Percentiles rank a stretch among this genome's conserved stretches.
phyloP scores from a whole-genome alignment of 2,888 invertebrate species.

The Salpingus planirostris region DNA sequence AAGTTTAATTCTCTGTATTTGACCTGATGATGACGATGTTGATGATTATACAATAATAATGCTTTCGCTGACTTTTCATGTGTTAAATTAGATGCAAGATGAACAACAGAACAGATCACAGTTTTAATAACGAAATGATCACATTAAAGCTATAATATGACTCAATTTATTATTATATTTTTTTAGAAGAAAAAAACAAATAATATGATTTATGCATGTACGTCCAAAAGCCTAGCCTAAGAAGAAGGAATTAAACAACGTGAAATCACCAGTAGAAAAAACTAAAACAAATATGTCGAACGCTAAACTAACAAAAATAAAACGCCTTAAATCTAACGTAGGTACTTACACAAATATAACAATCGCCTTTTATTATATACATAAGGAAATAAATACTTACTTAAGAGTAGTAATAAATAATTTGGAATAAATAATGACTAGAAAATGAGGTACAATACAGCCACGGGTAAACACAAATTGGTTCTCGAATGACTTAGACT shows the following conservation, averaged over 20 bases:
- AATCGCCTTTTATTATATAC: slow-evolving; percentile 11
- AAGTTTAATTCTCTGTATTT: slow-evolving; percentile 34
- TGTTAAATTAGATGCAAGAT: too few species aligned
- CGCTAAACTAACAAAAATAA: slow-evolving; percentile 7
- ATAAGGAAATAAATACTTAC: slow-evolving; percentile 10
- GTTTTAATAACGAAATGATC: slow-evolving; percentile 23
- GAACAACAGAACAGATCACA: slow-evolving; percentile 25
- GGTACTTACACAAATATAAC: slow-evolving; percentile 12
- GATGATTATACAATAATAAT: too few species aligned
- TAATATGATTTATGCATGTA: too few species aligned
- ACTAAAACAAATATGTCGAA: neutral
- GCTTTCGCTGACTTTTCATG: too few species aligned
- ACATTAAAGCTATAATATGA: slow-evolving; percentile 12
- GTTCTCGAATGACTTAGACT: too few species aligned
- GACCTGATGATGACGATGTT: too few species aligned
- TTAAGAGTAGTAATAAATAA: slow-evolving; percentile 11
- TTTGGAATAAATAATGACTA: slow-evolving; percentile 20
- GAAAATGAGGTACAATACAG: slow-evolving; percentile 20
- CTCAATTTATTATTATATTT: too few species aligned
- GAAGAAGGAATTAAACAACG: too few species aligned
- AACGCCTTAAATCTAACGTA: slow-evolving; percentile 7
- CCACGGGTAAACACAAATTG: too few species aligned
- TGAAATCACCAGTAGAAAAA: slow-evolving; percentile 4
- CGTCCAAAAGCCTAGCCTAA: too few species aligned
- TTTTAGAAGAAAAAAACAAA: too few species aligned